Evolutionary conservation across 2,113 vertebrate species (phyloP).

Genomic region (Pomatostomus ruficeps): DNA sequence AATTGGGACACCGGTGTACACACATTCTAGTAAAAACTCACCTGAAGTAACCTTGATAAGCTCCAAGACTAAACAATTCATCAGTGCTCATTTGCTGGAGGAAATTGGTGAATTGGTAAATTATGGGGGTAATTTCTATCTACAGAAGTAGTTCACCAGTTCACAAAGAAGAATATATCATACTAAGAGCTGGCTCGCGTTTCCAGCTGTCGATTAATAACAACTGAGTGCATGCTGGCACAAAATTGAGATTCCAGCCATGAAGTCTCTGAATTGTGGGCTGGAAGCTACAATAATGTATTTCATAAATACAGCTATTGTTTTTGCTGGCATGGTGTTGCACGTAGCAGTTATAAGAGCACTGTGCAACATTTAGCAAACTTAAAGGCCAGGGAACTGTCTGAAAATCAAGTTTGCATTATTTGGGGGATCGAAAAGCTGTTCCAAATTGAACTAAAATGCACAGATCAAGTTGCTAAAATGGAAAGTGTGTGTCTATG

Average conservation of each 20-base stretch:
- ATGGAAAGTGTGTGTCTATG: not conserved
- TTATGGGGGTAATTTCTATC: not conserved
- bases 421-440: not conserved
- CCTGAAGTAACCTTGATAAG: not conserved
- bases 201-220: slow-evolving; percentile 7
- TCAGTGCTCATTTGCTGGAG: not conserved
- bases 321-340: slow-evolving; percentile 31
- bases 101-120: not conserved
- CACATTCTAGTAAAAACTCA: not conserved
- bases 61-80: not conserved
- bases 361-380: not conserved
- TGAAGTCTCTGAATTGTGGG: slow-evolving; percentile 13
- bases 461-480: not conserved
- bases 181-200: not conserved
- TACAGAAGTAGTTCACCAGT: not conserved
- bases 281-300: slow-evolving; percentile 13
- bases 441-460: not conserved
- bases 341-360: not conserved
- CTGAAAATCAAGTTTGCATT: not conserved
- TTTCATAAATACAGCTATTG: slow-evolving; percentile 45
- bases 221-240: slow-evolving; percentile 4
- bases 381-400: not conserved
- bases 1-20: not conserved
- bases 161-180: not conserved
- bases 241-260: slow-evolving; percentile 25